Evolutionary conservation across 23 tunicate genomes (phyloP).

Genomic region (Clavelina lepadiformis): DNA sequence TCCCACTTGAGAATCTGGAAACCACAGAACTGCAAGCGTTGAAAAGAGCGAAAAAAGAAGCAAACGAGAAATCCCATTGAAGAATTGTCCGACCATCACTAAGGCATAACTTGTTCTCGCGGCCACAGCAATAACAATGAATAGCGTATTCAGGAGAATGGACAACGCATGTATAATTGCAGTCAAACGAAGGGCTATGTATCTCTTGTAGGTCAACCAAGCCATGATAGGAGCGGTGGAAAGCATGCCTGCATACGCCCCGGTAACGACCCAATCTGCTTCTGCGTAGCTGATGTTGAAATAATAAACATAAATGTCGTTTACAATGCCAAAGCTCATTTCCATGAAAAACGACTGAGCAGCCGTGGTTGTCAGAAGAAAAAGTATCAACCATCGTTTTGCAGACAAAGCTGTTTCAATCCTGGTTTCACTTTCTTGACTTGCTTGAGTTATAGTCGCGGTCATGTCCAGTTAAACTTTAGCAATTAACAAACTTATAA

Average conservation of each 20-base stretch:
- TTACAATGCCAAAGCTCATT: slow-evolving; percentile 6
- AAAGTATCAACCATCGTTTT: too few relatives aligned
- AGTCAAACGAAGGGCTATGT: background rate
- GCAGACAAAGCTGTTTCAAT: too few relatives aligned
- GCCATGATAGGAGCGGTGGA: background rate
- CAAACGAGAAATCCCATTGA: background rate
- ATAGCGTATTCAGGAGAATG: background rate
- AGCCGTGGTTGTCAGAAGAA: too few relatives aligned
- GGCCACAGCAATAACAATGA: background rate
- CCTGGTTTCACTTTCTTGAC: too few relatives aligned
- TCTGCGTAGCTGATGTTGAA: slow-evolving; percentile 1
- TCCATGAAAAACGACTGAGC: too few relatives aligned
- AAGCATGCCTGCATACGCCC: background rate
- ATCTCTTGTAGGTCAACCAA: background rate
- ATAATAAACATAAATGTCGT: slow-evolving; percentile 1
- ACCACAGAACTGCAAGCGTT: slow-evolving; percentile 7
- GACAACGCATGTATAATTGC: background rate
- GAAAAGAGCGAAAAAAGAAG: background rate
- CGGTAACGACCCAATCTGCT: slow-evolving; percentile 7
- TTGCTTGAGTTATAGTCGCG: too few relatives aligned
- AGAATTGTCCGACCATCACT: background rate
- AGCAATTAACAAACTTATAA: too few relatives aligned
- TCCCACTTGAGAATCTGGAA: slow-evolving; percentile 4
- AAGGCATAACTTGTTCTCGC: background rate
- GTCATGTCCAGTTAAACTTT: too few relatives aligned